Evolutionary conservation across 2,113 vertebrate genomes (phyloP).

Genomic region (Progne subis): DNA sequence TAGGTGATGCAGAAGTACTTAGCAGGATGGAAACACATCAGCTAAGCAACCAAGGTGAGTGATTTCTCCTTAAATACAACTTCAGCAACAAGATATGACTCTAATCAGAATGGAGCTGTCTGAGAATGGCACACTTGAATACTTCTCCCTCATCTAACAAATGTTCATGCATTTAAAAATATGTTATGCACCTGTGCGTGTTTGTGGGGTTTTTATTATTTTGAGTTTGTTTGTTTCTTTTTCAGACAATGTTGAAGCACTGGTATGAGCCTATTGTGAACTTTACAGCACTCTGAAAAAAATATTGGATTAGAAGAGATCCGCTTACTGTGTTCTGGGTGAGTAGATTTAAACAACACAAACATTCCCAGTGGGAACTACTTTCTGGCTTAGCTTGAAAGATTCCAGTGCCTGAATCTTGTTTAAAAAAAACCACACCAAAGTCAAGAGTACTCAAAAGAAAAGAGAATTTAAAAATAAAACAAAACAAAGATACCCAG

Average conservation of each 20-base stretch:
- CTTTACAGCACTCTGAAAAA: background rate
- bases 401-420: background rate
- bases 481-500: background rate
- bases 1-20: background rate
- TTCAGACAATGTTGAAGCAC: background rate
- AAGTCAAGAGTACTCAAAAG: background rate
- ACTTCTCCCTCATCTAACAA: background rate
- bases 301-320: background rate
- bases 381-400: background rate
- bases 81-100: background rate
- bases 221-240: background rate
- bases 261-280: background rate
- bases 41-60: background rate
- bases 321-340: background rate
- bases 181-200: background rate
- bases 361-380: background rate
- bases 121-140: background rate
- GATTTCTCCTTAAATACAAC: background rate
- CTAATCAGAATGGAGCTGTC: background rate
- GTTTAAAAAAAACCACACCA: background rate
- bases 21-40: background rate
- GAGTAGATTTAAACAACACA: conserved; percentile 15
- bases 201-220: background rate
- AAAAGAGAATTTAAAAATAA: background rate
- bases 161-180: background rate